phyloP scores from a whole-genome alignment of 1,140 invertebrate genomes.

The Platyscapa corneri region DNA sequence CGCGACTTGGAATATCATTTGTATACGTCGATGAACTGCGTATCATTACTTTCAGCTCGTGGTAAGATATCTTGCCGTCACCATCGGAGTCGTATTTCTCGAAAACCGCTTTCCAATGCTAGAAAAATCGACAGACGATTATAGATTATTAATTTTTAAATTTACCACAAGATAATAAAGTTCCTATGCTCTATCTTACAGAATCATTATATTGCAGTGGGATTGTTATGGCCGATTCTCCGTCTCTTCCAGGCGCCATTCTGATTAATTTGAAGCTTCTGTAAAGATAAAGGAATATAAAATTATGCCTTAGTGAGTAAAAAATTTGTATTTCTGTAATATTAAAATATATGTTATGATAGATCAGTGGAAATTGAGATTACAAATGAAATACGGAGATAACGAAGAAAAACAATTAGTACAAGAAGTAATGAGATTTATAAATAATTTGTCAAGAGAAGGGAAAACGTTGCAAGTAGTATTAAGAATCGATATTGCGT shows the following conservation, averaged over 20 bases:
- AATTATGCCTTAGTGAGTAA: background rate
- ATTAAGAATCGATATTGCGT: too few relatives aligned
- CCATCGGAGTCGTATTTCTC: conserved; percentile 84
- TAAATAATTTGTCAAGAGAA: too few relatives aligned
- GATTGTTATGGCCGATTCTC: conserved; percentile 66
- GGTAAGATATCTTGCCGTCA: conserved; percentile 83
- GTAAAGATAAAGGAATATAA: conserved; percentile 45
- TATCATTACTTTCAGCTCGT: conserved; percentile 81
- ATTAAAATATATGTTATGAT: too few relatives aligned
- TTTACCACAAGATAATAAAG: background rate
- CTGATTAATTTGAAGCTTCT: conserved; percentile 70
- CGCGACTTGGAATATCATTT: conserved; percentile 82
- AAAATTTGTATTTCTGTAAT: too few relatives aligned
- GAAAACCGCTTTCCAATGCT: conserved; percentile 73
- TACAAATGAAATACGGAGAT: too few relatives aligned
- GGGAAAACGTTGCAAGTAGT: too few relatives aligned
- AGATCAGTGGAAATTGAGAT: too few relatives aligned
- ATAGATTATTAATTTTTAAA: background rate
- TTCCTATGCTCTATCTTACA: conserved; percentile 58
- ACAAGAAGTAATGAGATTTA: too few relatives aligned
- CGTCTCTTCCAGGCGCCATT: conserved; percentile 66
- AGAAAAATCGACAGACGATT: conserved; percentile 51
- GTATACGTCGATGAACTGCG: conserved; percentile 76
- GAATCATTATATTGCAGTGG: conserved; percentile 69
- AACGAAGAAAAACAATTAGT: too few relatives aligned